phyloP scores from a whole-genome alignment of 2,113 vertebrate genomes.

The Oreotragus oreotragus region DNA sequence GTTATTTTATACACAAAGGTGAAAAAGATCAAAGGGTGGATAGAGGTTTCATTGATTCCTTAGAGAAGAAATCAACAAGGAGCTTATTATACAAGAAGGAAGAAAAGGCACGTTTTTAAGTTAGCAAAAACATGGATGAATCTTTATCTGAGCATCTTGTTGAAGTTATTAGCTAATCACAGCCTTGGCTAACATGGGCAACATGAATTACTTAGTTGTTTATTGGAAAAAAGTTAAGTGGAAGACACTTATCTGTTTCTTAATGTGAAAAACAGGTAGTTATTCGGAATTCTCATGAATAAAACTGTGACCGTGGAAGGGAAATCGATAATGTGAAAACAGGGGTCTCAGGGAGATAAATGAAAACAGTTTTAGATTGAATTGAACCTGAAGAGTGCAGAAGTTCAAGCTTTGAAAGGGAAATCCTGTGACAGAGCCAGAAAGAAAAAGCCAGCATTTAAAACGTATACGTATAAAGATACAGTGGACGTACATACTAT shows the following conservation, averaged over 20 bases:
- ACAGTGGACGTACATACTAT: not conserved
- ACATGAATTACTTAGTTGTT: conserved; percentile 38
- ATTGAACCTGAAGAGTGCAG: not conserved
- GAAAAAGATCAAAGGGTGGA: not conserved
- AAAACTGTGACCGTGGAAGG: not conserved
- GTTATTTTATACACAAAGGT: not conserved
- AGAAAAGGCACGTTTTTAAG: not conserved
- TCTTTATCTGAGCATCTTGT: not conserved
- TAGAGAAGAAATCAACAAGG: not conserved
- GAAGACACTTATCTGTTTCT: not conserved
- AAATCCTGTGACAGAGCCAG: not conserved
- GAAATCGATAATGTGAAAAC: not conserved
- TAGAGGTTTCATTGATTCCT: not conserved
- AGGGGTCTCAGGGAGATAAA: not conserved
- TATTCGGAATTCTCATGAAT: not conserved
- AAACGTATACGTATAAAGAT: not conserved
- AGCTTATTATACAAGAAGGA: not conserved
- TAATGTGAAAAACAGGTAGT: conserved; percentile 33
- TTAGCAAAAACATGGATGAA: conserved; percentile 6
- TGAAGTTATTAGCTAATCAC: conserved; percentile 26
- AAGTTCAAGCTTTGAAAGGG: not conserved
- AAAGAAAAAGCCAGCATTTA: not conserved
- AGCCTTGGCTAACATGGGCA: not conserved
- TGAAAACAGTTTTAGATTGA: not conserved
- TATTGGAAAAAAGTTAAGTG: conserved; percentile 19